Evolutionary conservation across 2,888 invertebrate genomes (phyloP), one percentile per base, ranked within the genome.

Genomic region (Drosophila atripex): DNA sequence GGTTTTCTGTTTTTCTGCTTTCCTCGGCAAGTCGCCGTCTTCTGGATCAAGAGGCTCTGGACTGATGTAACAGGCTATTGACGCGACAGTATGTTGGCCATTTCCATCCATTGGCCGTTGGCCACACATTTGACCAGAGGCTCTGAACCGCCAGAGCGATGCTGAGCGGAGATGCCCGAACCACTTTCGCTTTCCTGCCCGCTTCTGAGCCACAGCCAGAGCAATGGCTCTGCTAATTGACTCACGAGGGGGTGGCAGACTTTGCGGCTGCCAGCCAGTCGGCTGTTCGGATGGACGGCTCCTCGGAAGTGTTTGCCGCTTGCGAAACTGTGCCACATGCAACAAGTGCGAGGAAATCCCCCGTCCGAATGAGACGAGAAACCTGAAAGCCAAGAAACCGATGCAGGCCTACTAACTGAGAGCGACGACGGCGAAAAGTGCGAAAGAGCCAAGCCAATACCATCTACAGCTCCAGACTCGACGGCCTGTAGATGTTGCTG

Each of bases 151-250:
- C 28, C 7, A n/a, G 32, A 12, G n/a, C 12, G 39, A 7, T 39
- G 53, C 16, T 66, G 73, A 28, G 25, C 25, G 6, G 25, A 25
- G 25, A 25, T 25, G 76, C 71, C 70, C 66, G 84, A 85, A 78
- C 73, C 73, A 84, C 88, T 84, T 84, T 84, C 88, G 84, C 84
- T 84, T 84, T 86, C 86, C 69, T 70, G 64, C n/a, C 50, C 51
- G 65, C 65, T 59, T 51, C 47, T 54, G 21, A 47, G 41, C 49
- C 35, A 18, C 3, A n/a, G n/a, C 18, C 18, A 18, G 18, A 18
- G 18, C 18, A 2, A 18, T 18, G 18, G 18, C 39, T 45, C 28
- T 18, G 60, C 28, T 14, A 45, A 35, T 59, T 55, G 50, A 35
- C 32, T n/a, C 35, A 14, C 28, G 8, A 12, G 54, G 46, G 60